A percentile compares a stretch with the other conserved stretches of the same genome.
phyloP scores from a whole-genome alignment of 2,797 vertebrate genomes.

The Carcharodon carcharias region DNA sequence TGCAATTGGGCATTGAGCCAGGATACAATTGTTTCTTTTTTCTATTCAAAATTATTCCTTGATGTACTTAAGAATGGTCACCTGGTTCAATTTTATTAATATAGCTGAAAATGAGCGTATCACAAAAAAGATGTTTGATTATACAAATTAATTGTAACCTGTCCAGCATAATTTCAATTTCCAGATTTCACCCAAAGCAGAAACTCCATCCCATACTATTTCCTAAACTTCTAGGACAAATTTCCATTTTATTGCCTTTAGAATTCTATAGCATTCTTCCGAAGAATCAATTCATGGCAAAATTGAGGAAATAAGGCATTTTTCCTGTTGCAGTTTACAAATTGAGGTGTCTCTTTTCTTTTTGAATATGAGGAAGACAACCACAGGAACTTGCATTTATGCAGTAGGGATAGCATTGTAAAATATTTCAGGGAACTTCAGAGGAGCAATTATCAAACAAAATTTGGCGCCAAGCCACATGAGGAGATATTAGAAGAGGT shows the following conservation, averaged over 20 bases:
- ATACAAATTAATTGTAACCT: not conserved
- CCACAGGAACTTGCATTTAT: not conserved
- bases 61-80: not conserved
- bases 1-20: too few relatives aligned
- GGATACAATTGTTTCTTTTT: not conserved
- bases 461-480: not conserved
- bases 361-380: not conserved
- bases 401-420: not conserved
- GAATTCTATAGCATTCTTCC: not conserved
- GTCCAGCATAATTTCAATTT: not conserved
- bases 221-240: not conserved
- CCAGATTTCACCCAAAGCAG: not conserved
- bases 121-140: too few relatives aligned
- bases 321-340: not conserved
- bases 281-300: not conserved
- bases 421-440: not conserved
- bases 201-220: not conserved
- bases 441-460: not conserved
- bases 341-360: not conserved
- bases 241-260: not conserved
- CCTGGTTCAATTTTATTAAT: not conserved
- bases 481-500: not conserved
- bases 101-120: not conserved
- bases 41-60: not conserved
- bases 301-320: not conserved